A percentile compares a stretch with the other conserved stretches of the same genome.
Conservation (phyloP, 2,888 invertebrate genomes). For the Xestoiulus laeticollis region DNA sequence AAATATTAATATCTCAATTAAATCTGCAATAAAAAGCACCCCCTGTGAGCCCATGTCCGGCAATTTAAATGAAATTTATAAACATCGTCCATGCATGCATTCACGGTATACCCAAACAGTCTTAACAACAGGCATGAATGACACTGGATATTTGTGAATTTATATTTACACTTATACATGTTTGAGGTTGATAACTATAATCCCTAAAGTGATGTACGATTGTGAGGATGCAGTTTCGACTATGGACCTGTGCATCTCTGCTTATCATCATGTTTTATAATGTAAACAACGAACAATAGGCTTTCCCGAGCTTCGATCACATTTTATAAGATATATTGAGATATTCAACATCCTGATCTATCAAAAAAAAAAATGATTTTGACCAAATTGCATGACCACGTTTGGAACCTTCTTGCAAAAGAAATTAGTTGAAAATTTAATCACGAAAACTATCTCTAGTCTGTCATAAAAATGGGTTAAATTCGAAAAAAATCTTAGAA, state of each 20-base stretch:
- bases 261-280: background rate
- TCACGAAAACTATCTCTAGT: no score
- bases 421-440: no score
- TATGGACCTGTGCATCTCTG: background rate
- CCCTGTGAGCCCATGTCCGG: background rate
- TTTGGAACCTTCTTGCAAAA: no score
- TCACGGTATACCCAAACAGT: no score
- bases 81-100: background rate
- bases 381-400: no score
- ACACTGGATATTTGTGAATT: background rate
- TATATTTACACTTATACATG: background rate
- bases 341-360: background rate
- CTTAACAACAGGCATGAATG: no score
- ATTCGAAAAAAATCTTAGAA: background rate
- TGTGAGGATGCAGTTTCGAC: background rate
- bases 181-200: background rate
- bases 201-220: background rate
- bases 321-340: background rate
- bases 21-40: background rate
- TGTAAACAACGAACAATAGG: background rate
- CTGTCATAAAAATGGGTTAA: no score
- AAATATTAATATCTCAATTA: constrained; percentile 12
- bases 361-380: no score
- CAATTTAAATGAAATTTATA: background rate
- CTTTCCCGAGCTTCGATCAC: background rate